Conservation (phyloP, 2,888 invertebrate genomes). For the Horisme vitalbata region DNA sequence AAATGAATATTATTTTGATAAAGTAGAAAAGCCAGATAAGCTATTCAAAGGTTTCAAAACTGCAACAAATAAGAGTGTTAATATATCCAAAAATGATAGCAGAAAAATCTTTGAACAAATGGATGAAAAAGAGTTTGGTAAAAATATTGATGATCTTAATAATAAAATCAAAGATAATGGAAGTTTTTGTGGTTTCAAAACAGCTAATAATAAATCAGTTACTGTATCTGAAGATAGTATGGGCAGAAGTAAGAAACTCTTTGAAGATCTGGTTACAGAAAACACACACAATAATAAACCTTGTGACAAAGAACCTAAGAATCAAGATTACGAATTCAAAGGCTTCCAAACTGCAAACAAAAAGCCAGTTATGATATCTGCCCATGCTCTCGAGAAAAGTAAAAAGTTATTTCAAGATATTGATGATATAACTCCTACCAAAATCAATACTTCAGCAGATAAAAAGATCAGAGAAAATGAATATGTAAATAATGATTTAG, state of each 20-base stretch:
- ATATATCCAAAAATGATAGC: constrained; percentile 48
- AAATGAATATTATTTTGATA: constrained; percentile 27
- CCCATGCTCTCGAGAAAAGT: constrained; percentile 43
- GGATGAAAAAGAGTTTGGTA: constrained; percentile 36
- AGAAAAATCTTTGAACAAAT: constrained; percentile 41
- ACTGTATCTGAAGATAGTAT: constrained; percentile 1
- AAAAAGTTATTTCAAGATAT: constrained; percentile 50
- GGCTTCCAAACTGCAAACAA: constrained; percentile 68
- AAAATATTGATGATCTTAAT: neutral
- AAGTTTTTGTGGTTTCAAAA: constrained; percentile 11
- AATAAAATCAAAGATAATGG: neutral
- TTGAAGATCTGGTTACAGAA: neutral
- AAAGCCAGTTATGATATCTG: constrained; percentile 53
- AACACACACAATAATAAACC: neutral
- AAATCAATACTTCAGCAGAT: neutral
- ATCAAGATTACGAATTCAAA: constrained; percentile 18
- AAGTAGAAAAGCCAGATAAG: neutral
- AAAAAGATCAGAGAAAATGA: constrained; percentile 43
- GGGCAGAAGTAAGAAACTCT: constrained; percentile 8
- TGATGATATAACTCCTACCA: constrained; percentile 9
- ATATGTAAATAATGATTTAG: constrained; percentile 48
- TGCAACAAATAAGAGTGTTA: constrained; percentile 49
- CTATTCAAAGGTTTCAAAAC: constrained; percentile 51
- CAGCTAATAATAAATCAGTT: constrained; percentile 12
- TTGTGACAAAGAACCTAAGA: neutral